These are phyloP conservation scores for Propsilocerus akamusi DNA, from an alignment of 1,140 invertebrate genomes.

Conservation along the genomic window DNA sequence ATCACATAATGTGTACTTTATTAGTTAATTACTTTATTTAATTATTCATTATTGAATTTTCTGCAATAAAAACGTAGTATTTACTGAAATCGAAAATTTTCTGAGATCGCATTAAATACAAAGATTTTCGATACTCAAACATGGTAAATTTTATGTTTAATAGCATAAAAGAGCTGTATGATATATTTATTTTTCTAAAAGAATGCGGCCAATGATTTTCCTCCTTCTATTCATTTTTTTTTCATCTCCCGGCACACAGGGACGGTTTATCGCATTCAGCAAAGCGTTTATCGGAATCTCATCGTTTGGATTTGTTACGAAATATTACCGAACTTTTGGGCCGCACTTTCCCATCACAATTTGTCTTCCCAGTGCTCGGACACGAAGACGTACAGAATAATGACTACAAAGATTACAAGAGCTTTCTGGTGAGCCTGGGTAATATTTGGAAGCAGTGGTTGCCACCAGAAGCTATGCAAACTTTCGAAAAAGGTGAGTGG, in stretches of 20 bases:
- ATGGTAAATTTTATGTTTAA: no score
- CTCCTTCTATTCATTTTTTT: background rate
- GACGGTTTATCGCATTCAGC: conserved; percentile 41
- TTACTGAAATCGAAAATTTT: no score
- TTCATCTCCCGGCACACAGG: conserved; percentile 24
- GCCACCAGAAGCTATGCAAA: conserved; percentile 54
- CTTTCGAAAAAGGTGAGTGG: conserved; percentile 51
- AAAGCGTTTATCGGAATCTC: conserved; percentile 31
- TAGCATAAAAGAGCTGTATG: background rate
- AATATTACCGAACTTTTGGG: conserved; percentile 59
- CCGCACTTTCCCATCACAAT: conserved; percentile 58
- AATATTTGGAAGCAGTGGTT: conserved; percentile 64
- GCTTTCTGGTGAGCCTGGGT: conserved; percentile 32
- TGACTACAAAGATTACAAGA: conserved; percentile 14
- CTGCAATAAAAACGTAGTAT: no score
- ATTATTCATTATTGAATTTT: no score
- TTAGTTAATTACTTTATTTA: no score
- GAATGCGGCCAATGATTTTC: no score
- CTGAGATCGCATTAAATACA: no score
- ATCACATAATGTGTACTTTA: no score
- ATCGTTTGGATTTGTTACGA: conserved; percentile 44
- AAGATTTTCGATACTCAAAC: no score
- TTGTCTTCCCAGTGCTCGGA: conserved; percentile 64
- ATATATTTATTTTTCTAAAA: background rate
- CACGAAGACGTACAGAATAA: conserved; percentile 52